Evolutionary conservation across 2,797 vertebrate species (phyloP).

Genomic region (Scyliorhinus canicula): DNA sequence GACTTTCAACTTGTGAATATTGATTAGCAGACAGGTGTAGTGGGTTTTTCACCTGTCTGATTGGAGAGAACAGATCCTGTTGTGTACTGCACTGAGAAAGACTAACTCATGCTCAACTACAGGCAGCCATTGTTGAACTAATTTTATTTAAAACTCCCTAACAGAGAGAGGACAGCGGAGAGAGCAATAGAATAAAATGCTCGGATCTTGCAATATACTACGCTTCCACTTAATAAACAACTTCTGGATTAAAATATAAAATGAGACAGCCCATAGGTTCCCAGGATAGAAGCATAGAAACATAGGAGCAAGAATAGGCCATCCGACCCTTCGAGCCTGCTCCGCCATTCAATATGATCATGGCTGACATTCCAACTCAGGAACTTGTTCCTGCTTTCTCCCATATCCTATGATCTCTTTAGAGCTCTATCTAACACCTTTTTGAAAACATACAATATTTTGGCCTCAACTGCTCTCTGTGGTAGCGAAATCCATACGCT

Average conservation of each 20-base stretch:
- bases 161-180: too few relatives aligned
- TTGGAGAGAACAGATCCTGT: neutral
- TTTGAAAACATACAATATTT: too few relatives aligned
- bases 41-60: neutral
- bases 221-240: neutral
- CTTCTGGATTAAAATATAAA: neutral
- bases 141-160: neutral
- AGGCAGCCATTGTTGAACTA: neutral
- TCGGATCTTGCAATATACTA: neutral
- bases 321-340: too few relatives aligned
- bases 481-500: too few relatives aligned
- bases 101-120: neutral
- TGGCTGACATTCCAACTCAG: too few relatives aligned
- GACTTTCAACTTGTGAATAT: neutral
- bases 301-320: too few relatives aligned
- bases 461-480: too few relatives aligned
- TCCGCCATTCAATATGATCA: too few relatives aligned
- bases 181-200: neutral
- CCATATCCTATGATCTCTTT: too few relatives aligned
- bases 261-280: neutral
- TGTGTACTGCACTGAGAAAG: neutral
- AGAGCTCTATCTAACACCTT: too few relatives aligned
- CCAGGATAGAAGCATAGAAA: too few relatives aligned
- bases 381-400: too few relatives aligned
- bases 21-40: neutral